These are phyloP conservation scores for Takifugu bimaculatus DNA, from an alignment of 2,113 vertebrate species.

Conservation along the genomic window DNA sequence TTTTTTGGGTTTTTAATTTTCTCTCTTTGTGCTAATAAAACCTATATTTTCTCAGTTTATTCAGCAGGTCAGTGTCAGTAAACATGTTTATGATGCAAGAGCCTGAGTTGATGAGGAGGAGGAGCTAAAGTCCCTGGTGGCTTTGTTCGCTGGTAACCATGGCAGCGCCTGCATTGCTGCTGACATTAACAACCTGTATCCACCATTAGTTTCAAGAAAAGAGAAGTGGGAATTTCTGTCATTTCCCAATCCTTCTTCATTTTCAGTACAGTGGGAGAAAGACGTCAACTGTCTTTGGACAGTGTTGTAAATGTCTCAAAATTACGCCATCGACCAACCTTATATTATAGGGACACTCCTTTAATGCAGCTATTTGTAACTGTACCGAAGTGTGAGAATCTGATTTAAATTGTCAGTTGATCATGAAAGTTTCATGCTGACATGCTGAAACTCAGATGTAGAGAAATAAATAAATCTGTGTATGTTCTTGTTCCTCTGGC, in stretches of 20 bases:
- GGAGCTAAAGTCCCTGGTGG: conserved; percentile 52
- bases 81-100: conserved; percentile 61
- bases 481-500: too few relatives aligned
- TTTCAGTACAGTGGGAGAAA: conserved; percentile 7
- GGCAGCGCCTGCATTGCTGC: conserved; percentile 52
- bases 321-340: neutral
- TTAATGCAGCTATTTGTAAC: neutral
- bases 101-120: conserved; percentile 27
- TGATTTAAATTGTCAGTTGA: neutral
- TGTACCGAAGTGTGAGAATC: conserved; percentile 59
- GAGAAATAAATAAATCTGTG: too few relatives aligned
- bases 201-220: conserved; percentile 34
- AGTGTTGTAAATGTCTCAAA: neutral
- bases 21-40: neutral
- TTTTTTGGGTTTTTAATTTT: neutral
- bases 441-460: too few relatives aligned
- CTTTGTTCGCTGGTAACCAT: conserved; percentile 69
- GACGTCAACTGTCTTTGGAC: neutral
- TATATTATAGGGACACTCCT: neutral
- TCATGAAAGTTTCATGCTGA: too few relatives aligned
- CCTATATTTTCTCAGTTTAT: neutral
- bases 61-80: conserved; percentile 32
- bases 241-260: conserved; percentile 27
- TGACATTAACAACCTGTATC: conserved; percentile 38
- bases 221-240: conserved; percentile 42